Evolutionary conservation across 2,113 vertebrate species (phyloP).

Genomic region (Geococcyx californianus): DNA sequence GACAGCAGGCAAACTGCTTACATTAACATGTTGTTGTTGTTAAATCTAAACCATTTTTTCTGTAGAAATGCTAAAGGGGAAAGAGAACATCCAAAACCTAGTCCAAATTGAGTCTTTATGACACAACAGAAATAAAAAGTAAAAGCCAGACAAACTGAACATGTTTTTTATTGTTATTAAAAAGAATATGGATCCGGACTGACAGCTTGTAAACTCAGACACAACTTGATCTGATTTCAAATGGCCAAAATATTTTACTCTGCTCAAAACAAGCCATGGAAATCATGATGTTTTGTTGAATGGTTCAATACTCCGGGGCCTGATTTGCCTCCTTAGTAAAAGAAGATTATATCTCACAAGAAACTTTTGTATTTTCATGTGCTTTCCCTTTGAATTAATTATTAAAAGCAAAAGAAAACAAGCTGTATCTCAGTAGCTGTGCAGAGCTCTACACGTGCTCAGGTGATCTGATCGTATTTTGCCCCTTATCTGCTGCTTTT

Average conservation of each 20-base stretch:
- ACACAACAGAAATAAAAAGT: slow-evolving; percentile 26
- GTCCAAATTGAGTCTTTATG: slow-evolving; percentile 33
- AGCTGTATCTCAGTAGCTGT: not conserved
- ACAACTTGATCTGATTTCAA: slow-evolving; percentile 44
- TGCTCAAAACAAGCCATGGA: not conserved
- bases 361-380: not conserved
- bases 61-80: not conserved
- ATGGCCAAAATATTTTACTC: not conserved
- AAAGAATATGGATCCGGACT: slow-evolving; percentile 23
- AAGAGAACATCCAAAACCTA: slow-evolving; percentile 25
- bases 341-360: not conserved
- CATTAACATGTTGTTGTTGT: slow-evolving; percentile 15
- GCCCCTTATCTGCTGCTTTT: not conserved
- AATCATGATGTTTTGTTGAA: not conserved
- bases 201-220: slow-evolving; percentile 45
- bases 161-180: slow-evolving; percentile 55
- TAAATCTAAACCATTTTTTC: slow-evolving; percentile 15
- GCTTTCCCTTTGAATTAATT: not conserved
- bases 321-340: not conserved
- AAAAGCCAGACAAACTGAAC: slow-evolving; percentile 26
- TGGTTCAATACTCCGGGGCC: not conserved
- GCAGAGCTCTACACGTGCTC: not conserved
- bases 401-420: not conserved
- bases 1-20: slow-evolving; percentile 43
- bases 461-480: not conserved